Base-by-base conservation (phyloP, 2,888 invertebrate genomes). In the Acronicta aceris region DNA sequence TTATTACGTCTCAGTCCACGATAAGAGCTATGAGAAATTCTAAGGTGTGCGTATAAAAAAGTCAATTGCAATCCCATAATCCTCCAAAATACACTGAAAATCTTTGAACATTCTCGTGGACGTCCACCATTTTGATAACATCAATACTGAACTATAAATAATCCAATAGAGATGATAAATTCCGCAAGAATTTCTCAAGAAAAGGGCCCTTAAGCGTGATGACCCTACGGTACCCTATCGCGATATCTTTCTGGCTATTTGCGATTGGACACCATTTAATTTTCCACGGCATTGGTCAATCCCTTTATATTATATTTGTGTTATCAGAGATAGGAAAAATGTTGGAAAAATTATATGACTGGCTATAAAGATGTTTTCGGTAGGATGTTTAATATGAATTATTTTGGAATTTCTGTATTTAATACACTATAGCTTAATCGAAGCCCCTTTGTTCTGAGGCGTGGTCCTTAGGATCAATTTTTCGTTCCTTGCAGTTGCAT, bases 261-360 rank as follows among this genome's bases (percentile, higher is more conserved):
- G 77, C 70, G 65, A 73, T 70, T 78, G 75, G 76, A 72, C 76
- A 75, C 74, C 76, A 70, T 85, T 81, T 81, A 81, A 84, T 84
- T 84, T 86, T 85, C 85, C 84, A 78, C 68, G 56, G 66, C 76
- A 76, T 78, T 82, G 82, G 63, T 63, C 83, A 78, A 78, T 79
- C 74, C 71, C 58, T 76, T 78, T 75, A 79, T 67, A 63, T 68
- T 56, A 74, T 76, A 81, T 74, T 79, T 68, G 60, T 56, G 60
- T 65, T 68, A 74, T 71, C 73, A 47, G 54, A 43, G 58, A 47
- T 56, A 60, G 63, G 66, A 51, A 69, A 70, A 68, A 74, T 70
- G 43, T 59, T 60, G 42, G 59, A 59, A 66, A 70, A 70, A 77
- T 65, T 70, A 74, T 70, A 58, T 43, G 38, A 49, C 51, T 46